Percentiles rank a stretch among this genome's conserved stretches.
phyloP scores from a whole-genome alignment of 2,797 vertebrate species.

The Pipistrellus nathusii region DNA sequence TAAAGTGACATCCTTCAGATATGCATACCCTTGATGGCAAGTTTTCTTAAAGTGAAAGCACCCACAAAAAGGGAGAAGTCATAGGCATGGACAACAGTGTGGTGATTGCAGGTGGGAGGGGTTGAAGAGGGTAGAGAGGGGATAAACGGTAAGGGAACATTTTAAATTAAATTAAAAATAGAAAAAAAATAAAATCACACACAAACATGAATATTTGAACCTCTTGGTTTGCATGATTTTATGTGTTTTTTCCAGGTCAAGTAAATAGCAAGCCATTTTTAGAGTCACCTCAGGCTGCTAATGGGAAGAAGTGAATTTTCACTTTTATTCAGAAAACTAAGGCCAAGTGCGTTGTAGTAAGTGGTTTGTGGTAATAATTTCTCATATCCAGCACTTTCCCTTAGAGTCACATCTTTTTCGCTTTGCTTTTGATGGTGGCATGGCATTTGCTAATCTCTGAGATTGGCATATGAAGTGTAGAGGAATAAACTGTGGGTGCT shows the following conservation, averaged over 20 bases:
- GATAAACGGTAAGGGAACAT: too few relatives aligned
- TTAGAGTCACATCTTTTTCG: not conserved
- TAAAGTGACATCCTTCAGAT: not conserved
- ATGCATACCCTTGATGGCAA: not conserved
- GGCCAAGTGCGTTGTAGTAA: not conserved
- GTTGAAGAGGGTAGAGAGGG: too few relatives aligned
- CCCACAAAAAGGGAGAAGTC: too few relatives aligned
- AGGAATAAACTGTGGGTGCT: not conserved
- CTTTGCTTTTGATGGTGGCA: not conserved
- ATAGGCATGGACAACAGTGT: too few relatives aligned
- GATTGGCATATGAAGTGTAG: not conserved
- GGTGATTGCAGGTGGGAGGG: too few relatives aligned
- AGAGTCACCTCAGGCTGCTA: not conserved
- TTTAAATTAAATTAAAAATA: too few relatives aligned
- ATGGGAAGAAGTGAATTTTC: not conserved
- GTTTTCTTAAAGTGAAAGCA: not conserved
- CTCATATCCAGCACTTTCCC: not conserved
- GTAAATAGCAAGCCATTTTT: not conserved
- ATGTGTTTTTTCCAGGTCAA: not conserved
- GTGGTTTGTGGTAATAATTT: not conserved
- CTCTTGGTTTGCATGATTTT: not conserved
- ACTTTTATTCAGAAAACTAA: not conserved
- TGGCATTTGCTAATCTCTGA: not conserved
- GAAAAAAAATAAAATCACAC: too few relatives aligned
- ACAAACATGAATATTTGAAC: not conserved